These are phyloP conservation scores for Tursiops truncatus DNA, from an alignment of 2,113 vertebrate species.

Conservation along the genomic window DNA sequence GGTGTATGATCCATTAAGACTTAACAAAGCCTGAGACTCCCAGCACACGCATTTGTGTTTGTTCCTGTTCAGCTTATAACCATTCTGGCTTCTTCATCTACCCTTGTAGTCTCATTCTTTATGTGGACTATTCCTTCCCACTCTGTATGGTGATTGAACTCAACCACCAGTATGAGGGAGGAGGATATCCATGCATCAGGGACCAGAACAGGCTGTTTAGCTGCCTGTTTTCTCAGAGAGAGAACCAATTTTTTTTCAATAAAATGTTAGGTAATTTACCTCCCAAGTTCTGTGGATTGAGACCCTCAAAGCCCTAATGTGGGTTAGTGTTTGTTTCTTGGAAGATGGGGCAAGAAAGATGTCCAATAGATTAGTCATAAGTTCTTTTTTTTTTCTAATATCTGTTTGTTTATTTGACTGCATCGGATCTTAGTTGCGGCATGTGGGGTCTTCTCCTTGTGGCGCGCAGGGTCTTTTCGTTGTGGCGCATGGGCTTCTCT, in stretches of 20 bases:
- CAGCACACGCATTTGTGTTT: neutral
- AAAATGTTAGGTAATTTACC: neutral
- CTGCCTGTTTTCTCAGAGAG: slow-evolving; percentile 26
- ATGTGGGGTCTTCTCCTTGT: too few species aligned
- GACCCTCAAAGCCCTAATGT: neutral
- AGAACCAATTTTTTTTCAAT: neutral
- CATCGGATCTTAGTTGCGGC: too few species aligned
- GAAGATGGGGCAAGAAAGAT: neutral
- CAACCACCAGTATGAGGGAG: neutral
- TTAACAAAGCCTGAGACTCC: neutral
- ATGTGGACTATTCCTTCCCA: neutral
- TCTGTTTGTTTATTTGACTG: too few species aligned
- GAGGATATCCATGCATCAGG: neutral
- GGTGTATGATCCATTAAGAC: neutral
- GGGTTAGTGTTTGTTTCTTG: slow-evolving; percentile 35
- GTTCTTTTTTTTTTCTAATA: too few species aligned
- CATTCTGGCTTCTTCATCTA: neutral
- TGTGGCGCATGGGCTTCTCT: too few species aligned
- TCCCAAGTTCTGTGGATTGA: neutral
- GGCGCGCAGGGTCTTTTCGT: too few species aligned
- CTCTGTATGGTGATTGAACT: neutral
- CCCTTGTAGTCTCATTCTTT: neutral
- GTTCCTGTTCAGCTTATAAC: neutral
- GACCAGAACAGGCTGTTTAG: neutral
- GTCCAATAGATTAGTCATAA: neutral